Evolutionary conservation across 2,888 invertebrate genomes (phyloP).

Genomic region (Stenodema calcarata): DNA sequence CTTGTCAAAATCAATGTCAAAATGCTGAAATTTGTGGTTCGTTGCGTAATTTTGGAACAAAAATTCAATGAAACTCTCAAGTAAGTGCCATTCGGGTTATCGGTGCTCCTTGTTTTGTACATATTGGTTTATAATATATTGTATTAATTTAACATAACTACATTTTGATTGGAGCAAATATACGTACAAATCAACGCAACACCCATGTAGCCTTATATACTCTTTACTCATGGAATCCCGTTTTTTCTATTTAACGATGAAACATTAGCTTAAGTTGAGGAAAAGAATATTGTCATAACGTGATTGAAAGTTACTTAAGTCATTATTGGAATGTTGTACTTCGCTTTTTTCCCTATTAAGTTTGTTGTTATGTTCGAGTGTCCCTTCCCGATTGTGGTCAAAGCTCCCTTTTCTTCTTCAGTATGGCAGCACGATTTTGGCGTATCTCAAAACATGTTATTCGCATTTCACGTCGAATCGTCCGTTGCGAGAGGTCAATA

Average conservation of each 20-base stretch:
- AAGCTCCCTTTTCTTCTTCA: background rate
- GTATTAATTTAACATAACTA: background rate
- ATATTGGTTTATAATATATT: conserved; percentile 32
- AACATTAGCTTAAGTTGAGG: background rate
- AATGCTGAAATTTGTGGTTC: background rate
- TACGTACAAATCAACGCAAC: background rate
- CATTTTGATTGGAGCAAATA: background rate
- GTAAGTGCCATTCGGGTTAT: conserved; percentile 35
- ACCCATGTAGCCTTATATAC: background rate
- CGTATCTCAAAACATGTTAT: too few species aligned
- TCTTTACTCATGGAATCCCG: background rate
- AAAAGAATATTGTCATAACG: background rate
- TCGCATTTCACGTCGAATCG: too few species aligned
- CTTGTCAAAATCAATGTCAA: background rate
- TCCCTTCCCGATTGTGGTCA: background rate
- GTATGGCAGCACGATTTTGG: background rate
- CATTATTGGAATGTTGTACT: conserved; percentile 36
- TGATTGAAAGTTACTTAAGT: conserved; percentile 45
- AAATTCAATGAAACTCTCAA: background rate
- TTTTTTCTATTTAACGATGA: background rate
- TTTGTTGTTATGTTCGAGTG: background rate
- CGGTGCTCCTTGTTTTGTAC: conserved; percentile 42
- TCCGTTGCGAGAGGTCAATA: too few species aligned
- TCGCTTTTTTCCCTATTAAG: conserved; percentile 17
- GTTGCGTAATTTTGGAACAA: background rate